Conservation (phyloP, 2,113 vertebrate species). For the Saguinus imperator region DNA sequence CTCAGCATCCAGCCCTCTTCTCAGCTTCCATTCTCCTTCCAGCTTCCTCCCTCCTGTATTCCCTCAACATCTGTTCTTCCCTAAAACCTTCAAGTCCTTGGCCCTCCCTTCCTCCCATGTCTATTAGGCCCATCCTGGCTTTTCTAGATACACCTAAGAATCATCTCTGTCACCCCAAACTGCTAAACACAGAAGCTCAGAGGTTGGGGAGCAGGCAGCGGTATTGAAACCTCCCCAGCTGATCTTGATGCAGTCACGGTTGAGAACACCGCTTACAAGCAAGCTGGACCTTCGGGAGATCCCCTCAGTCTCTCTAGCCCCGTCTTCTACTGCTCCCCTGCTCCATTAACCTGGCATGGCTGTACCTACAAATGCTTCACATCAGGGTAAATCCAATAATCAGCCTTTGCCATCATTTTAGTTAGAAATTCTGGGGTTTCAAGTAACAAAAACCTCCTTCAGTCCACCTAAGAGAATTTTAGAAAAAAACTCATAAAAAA, state of each 20-base stretch:
- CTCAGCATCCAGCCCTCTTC: not conserved
- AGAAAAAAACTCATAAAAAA: not conserved
- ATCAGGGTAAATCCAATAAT: not conserved
- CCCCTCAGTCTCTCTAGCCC: not conserved
- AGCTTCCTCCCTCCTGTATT: not conserved
- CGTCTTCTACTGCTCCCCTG: not conserved
- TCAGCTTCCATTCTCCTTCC: not conserved
- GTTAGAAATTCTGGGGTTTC: not conserved
- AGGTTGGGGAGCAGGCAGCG: no score
- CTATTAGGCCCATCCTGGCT: not conserved
- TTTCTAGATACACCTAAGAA: not conserved
- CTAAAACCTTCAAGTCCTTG: not conserved
- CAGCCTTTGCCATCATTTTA: not conserved
- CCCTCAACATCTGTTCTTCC: not conserved
- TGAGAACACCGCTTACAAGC: not conserved
- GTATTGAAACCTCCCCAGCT: not conserved
- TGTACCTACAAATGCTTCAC: not conserved
- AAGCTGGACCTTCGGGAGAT: not conserved
- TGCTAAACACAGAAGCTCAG: not conserved
- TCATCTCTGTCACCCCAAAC: not conserved
- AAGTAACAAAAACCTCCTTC: not conserved
- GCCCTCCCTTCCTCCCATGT: not conserved
- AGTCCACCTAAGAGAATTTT: not conserved
- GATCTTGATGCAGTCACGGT: not conserved
- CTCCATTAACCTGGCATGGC: accelerated